These are phyloP conservation scores for Sebastes schlegelii DNA, from an alignment of 2,113 vertebrate genomes.

Conservation along the genomic window DNA sequence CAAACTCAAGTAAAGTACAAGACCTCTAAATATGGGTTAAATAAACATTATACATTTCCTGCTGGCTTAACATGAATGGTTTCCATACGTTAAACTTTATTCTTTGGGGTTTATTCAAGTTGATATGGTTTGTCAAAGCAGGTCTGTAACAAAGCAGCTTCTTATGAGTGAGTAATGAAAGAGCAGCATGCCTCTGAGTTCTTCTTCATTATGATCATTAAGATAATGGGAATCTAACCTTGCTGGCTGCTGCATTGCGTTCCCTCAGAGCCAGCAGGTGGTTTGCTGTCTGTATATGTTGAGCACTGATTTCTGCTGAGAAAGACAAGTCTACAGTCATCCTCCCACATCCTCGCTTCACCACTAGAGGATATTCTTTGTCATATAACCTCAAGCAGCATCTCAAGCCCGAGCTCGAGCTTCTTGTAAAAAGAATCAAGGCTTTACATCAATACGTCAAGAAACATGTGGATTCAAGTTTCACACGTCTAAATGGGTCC, in stretches of 20 bases:
- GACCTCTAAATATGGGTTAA: not conserved
- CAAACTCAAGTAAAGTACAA: not conserved
- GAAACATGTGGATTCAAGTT: not conserved
- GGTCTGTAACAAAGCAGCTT: not conserved
- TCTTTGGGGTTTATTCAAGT: not conserved
- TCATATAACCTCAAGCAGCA: not conserved
- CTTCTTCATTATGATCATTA: constrained; percentile 21
- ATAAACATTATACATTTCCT: not conserved
- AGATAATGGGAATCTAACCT: constrained; percentile 5
- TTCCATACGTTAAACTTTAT: not conserved
- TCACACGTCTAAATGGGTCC: not conserved
- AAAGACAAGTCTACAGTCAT: not conserved
- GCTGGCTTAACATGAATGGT: not conserved
- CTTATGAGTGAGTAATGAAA: constrained; percentile 9
- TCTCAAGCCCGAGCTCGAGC: too few relatives aligned
- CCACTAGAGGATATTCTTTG: not conserved
- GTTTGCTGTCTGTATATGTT: constrained; percentile 1
- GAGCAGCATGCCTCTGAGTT: not conserved
- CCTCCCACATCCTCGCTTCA: not conserved
- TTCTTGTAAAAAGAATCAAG: not conserved
- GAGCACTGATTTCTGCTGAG: not conserved
- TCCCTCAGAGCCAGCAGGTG: not conserved
- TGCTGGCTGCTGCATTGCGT: constrained; percentile 3
- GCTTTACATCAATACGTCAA: not conserved
- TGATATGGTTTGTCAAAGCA: not conserved